phyloP scores from a whole-genome alignment of 2,888 invertebrate genomes.

The Phengaris alcon region DNA sequence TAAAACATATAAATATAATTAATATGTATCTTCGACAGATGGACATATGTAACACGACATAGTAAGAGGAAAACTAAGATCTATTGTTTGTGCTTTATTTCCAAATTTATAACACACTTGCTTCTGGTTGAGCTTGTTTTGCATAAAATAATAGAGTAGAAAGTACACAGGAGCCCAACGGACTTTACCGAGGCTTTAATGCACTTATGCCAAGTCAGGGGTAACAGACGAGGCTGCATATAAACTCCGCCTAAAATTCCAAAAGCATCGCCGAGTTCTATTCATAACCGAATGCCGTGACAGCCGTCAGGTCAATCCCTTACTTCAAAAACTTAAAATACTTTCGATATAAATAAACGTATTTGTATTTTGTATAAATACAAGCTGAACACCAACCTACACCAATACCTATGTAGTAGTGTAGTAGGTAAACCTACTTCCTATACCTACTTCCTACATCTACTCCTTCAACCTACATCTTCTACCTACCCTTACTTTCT shows the following conservation, averaged over 20 bases:
- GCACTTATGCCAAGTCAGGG: slow-evolving; percentile 55
- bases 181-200: slow-evolving; percentile 57
- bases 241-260: slow-evolving; percentile 48
- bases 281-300: slow-evolving; percentile 44
- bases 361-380: not conserved
- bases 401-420: too few species aligned
- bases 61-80: slow-evolving; percentile 48
- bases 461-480: too few species aligned
- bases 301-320: slow-evolving; percentile 36
- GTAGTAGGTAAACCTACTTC: too few species aligned
- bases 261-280: slow-evolving; percentile 38
- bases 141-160: slow-evolving; percentile 63
- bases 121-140: slow-evolving; percentile 56
- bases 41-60: slow-evolving; percentile 30
- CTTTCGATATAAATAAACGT: not conserved
- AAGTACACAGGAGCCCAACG: slow-evolving; percentile 48
- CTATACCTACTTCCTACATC: too few species aligned
- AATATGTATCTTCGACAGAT: not conserved
- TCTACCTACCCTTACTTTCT: too few species aligned
- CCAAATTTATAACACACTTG: slow-evolving; percentile 57
- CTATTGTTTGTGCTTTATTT: slow-evolving; percentile 50
- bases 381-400: too few species aligned
- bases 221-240: slow-evolving; percentile 51
- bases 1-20: not conserved
- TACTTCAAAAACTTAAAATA: slow-evolving; percentile 37